These are phyloP conservation scores for Tinea trinotella DNA, from an alignment of 2,888 invertebrate species.

Conservation along the genomic window DNA sequence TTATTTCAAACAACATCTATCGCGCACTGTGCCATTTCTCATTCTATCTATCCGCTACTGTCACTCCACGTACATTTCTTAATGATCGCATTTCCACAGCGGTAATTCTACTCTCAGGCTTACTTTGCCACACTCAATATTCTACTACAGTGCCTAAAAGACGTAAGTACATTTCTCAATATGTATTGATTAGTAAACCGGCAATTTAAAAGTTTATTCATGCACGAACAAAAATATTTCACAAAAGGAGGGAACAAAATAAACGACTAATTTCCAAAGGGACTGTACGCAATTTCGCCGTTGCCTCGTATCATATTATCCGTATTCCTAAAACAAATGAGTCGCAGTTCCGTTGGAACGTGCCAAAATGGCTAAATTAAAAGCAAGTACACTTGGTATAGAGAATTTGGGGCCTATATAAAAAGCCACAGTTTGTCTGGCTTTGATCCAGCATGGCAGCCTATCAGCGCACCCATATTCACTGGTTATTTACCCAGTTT, in stretches of 20 bases:
- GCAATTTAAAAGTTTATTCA: neutral
- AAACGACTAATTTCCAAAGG: constrained; percentile 17
- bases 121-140: too few relatives aligned
- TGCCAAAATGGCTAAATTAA: constrained; percentile 68
- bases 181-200: too few relatives aligned
- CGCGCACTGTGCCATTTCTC: too few relatives aligned
- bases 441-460: constrained; percentile 40
- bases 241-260: neutral
- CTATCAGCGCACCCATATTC: constrained; percentile 32
- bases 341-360: constrained; percentile 50
- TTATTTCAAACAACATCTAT: too few relatives aligned
- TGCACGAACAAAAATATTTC: neutral
- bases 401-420: constrained; percentile 44
- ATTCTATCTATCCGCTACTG: too few relatives aligned
- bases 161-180: too few relatives aligned
- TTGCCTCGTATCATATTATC: constrained; percentile 49
- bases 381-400: constrained; percentile 45
- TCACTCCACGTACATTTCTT: too few relatives aligned
- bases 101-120: too few relatives aligned
- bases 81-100: too few relatives aligned
- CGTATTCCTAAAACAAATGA: constrained; percentile 55
- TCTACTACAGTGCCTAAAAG: too few relatives aligned
- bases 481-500: constrained; percentile 31
- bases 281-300: constrained; percentile 26
- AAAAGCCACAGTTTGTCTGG: constrained; percentile 44